Percentiles rank a stretch among this genome's conserved stretches.
phyloP scores from a whole-genome alignment of 2,113 vertebrate genomes.

The Saguinus imperator region DNA sequence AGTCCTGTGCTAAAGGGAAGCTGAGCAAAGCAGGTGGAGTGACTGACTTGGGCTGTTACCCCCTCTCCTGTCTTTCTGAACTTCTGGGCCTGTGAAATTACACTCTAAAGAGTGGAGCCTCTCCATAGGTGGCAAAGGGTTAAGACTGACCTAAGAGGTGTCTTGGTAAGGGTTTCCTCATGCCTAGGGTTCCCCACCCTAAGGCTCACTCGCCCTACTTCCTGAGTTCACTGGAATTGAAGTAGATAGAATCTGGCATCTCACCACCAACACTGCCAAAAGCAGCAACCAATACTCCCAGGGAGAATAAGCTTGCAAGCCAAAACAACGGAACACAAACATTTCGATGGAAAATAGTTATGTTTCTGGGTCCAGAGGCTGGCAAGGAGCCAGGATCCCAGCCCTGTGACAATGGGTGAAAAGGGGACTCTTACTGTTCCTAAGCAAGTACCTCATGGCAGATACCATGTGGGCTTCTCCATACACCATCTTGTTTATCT shows the following conservation, averaged over 20 bases:
- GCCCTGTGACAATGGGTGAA: no score
- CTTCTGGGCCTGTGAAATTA: not conserved
- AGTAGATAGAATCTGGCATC: not conserved
- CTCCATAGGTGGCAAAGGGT: not conserved
- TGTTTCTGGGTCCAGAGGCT: not conserved
- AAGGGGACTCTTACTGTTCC: not conserved
- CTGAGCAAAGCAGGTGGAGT: not conserved
- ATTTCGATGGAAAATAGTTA: not conserved
- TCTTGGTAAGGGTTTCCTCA: not conserved
- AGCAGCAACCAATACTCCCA: not conserved
- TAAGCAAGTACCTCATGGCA: not conserved
- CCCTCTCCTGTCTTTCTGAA: not conserved
- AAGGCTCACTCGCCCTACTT: not conserved
- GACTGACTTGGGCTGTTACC: rapidly evolving
- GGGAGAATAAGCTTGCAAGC: not conserved
- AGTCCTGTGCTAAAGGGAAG: not conserved
- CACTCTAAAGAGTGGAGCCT: not conserved
- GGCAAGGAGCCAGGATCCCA: not conserved
- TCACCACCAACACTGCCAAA: not conserved
- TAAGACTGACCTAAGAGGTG: not conserved
- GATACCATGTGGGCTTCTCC: no score
- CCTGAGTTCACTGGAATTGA: not conserved
- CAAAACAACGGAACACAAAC: not conserved
- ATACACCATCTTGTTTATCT: not conserved
- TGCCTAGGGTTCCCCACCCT: not conserved